These are phyloP conservation scores for Cranoglanis bouderius DNA, from an alignment of 2,113 vertebrate genomes.

Conservation along the genomic window DNA sequence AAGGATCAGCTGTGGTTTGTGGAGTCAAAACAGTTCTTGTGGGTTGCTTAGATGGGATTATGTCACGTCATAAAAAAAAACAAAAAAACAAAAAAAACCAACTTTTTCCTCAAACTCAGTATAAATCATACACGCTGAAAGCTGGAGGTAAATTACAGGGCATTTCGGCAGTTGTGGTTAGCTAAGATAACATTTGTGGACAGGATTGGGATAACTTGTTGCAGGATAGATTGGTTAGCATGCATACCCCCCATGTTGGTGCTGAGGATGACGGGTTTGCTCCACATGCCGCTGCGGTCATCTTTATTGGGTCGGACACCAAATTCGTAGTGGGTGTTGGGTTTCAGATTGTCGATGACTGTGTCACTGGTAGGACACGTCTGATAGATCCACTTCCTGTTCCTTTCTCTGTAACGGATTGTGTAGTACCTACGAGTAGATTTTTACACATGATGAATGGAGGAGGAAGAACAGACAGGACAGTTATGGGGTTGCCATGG, in stretches of 20 bases:
- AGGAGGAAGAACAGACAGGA: neutral
- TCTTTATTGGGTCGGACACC: slow-evolving; percentile 85
- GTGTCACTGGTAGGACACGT: slow-evolving; percentile 91
- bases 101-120: neutral
- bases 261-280: slow-evolving; percentile 83
- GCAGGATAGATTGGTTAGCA: neutral
- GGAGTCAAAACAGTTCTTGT: slow-evolving; percentile 10
- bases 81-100: neutral
- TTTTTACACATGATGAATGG: neutral
- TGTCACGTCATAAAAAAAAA: neutral
- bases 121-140: slow-evolving; percentile 10
- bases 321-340: slow-evolving; percentile 89
- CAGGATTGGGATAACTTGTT: neutral
- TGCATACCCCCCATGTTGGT: slow-evolving; percentile 80
- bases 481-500: neutral
- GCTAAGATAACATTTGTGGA: slow-evolving; percentile 11
- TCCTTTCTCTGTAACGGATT: slow-evolving; percentile 88
- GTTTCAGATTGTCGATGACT: slow-evolving; percentile 88
- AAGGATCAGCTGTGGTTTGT: slow-evolving; percentile 26
- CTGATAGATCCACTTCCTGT: slow-evolving; percentile 92
- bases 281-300: slow-evolving; percentile 81
- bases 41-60: neutral
- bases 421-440: slow-evolving; percentile 82
- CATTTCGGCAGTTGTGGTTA: neutral
- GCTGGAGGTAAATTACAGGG: neutral